Evolutionary conservation across 2,113 vertebrate species (phyloP).

Genomic region (Sander lucioperca): DNA sequence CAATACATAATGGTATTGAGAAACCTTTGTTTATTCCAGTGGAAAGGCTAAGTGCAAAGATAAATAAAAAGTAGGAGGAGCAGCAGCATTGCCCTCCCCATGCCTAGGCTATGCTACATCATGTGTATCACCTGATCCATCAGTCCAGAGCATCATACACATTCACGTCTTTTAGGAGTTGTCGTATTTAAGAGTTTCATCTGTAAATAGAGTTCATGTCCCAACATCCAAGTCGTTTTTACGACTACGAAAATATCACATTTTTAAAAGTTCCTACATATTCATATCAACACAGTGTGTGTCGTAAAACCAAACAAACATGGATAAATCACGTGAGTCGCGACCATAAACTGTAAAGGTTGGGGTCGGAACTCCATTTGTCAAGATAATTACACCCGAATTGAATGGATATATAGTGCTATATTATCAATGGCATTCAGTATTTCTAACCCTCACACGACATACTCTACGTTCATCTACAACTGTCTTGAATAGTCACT

Average conservation of each 20-base stretch:
- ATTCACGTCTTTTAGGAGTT: fast-evolving
- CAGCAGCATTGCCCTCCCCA: too few relatives aligned
- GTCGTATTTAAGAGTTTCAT: not conserved
- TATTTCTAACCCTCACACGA: not conserved
- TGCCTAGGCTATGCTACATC: not conserved
- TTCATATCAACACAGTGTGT: not conserved
- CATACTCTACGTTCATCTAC: not conserved
- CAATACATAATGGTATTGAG: not conserved
- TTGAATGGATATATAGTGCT: not conserved
- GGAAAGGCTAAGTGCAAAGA: too few relatives aligned
- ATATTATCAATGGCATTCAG: not conserved
- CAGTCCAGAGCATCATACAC: too few relatives aligned
- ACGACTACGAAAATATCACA: not conserved
- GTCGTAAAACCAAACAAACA: not conserved
- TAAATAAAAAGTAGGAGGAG: too few relatives aligned
- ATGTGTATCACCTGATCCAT: not conserved
- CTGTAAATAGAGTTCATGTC: too few relatives aligned
- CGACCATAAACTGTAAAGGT: too few relatives aligned
- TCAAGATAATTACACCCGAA: not conserved
- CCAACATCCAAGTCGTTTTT: not conserved
- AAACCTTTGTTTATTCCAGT: too few relatives aligned
- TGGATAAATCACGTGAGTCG: too few relatives aligned
- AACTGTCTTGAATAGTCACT: not conserved
- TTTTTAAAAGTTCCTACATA: not conserved
- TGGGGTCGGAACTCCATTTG: too few relatives aligned